Conservation (phyloP, 2,888 invertebrate genomes). For the Lissocephala sabroskyi region DNA sequence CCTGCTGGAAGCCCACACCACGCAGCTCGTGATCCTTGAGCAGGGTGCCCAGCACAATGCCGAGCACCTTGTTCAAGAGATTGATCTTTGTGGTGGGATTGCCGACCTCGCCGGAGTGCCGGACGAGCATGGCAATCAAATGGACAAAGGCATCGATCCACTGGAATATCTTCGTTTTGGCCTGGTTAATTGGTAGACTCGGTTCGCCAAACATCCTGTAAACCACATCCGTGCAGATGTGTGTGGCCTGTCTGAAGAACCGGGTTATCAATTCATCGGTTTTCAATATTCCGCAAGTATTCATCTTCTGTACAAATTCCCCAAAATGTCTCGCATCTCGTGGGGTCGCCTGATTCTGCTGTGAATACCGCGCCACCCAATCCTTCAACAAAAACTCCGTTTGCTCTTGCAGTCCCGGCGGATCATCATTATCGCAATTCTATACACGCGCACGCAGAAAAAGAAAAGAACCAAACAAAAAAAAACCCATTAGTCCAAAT, state of each 20-base stretch:
- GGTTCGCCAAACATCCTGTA: constrained; percentile 88
- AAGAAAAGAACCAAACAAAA: too few species aligned
- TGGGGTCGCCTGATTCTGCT: constrained; percentile 76
- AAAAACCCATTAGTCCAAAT: too few species aligned
- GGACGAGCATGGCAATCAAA: constrained; percentile 93
- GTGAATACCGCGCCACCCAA: constrained; percentile 92
- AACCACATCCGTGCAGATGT: constrained; percentile 96
- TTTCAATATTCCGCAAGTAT: constrained; percentile 94
- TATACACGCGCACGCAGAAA: too few species aligned
- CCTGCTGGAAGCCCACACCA: constrained; percentile 88
- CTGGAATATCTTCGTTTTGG: constrained; percentile 93
- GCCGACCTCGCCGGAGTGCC: constrained; percentile 90
- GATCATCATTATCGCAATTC: constrained; percentile 94
- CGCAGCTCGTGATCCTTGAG: constrained; percentile 97
- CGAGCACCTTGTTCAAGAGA: constrained; percentile 93
- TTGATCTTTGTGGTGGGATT: constrained; percentile 95
- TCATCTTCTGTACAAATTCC: constrained; percentile 96
- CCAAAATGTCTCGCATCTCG: constrained; percentile 94
- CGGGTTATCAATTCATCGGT: constrained; percentile 97
- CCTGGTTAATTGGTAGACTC: constrained; percentile 77
- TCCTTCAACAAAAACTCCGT: constrained; percentile 95
- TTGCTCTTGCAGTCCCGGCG: constrained; percentile 94
- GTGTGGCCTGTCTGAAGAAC: constrained; percentile 96
- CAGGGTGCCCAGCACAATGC: constrained; percentile 95
- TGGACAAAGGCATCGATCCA: constrained; percentile 96